Evolutionary conservation across 2,113 vertebrate species (phyloP).

Genomic region (Thryonomys swinderianus): DNA sequence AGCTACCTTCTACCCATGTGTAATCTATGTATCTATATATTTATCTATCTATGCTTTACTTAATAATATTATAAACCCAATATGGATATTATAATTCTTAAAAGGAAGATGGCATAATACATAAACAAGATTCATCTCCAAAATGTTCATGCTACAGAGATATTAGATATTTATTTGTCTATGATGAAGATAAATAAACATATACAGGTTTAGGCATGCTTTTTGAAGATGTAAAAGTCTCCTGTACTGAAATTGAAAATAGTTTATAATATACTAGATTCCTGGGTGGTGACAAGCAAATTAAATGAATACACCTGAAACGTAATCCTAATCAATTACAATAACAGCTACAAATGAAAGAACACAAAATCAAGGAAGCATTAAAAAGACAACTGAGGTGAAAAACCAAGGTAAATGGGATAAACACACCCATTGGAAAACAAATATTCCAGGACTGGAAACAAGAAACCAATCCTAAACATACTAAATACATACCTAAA

Average conservation of each 20-base stretch:
- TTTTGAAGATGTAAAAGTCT: not conserved
- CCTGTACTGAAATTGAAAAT: not conserved
- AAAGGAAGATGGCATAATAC: not conserved
- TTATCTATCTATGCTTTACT: not conserved
- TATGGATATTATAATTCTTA: not conserved
- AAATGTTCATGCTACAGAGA: not conserved
- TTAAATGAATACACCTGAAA: not conserved
- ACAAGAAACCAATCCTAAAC: rapidly evolving
- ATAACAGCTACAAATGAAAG: not conserved
- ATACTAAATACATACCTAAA: too few relatives aligned
- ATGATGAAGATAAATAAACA: too few relatives aligned
- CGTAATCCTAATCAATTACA: rapidly evolving
- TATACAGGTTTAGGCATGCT: not conserved
- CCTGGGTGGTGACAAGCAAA: not conserved
- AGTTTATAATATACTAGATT: not conserved
- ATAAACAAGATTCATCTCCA: not conserved
- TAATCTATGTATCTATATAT: not conserved
- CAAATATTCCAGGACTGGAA: not conserved
- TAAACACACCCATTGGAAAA: not conserved
- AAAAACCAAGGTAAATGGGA: not conserved
- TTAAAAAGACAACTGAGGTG: not conserved
- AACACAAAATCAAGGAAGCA: not conserved
- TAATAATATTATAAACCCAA: not conserved
- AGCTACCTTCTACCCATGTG: not conserved
- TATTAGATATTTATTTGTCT: rapidly evolving